Base-by-base conservation (phyloP, 1,140 invertebrate genomes). In the Cydia pomonella region DNA sequence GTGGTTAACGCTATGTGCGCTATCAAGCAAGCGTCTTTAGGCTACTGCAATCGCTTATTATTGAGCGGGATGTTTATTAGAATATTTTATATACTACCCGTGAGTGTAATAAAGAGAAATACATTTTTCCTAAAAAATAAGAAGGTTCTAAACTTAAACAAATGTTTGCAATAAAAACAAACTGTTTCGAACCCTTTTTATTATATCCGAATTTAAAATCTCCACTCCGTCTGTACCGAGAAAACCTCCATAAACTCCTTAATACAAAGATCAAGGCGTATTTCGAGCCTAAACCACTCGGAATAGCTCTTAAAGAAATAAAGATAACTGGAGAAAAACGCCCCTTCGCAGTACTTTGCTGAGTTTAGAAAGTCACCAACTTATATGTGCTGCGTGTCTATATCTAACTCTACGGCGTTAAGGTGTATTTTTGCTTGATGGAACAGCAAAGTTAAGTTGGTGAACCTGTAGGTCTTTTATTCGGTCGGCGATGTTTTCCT, bases 231-330 rank as follows among this genome's bases (percentile, higher is more conserved):
- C 29, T 21, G 27, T 38, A 33, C 64, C 4, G n/a, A 64, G 29
- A 12, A 53, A 59, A 21, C 53, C 9, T 23, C 53, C 21, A 23
- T 59, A 59, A 59, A 59, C 53, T 38, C 64, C 64, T 38, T 69
- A 69, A 69, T 69, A 21, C 64, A 69, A 69, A 69, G 64, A 69
- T 69, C 64, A 69, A 69, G 64, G 33, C 64, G 33, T 69, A 69
- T 69, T 69, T 69, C 64, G 64, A 33, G 64, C 27, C 29, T 69
- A 69, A 69, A 29, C 64, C 64, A 69, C 64, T 69, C 64, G 64
- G n/a, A 69, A 69, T 59, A n/a, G 64, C 64, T 69, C 64, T 69
- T 69, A 69, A 69, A 69, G 64, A 69, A 69, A 69, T 69, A 69
- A 69, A 69, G 64, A 69, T 69, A 69, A 69, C 64, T 38, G 29